phyloP scores from a whole-genome alignment of 2,113 vertebrate genomes.

The Callocephalon fimbriatum region DNA sequence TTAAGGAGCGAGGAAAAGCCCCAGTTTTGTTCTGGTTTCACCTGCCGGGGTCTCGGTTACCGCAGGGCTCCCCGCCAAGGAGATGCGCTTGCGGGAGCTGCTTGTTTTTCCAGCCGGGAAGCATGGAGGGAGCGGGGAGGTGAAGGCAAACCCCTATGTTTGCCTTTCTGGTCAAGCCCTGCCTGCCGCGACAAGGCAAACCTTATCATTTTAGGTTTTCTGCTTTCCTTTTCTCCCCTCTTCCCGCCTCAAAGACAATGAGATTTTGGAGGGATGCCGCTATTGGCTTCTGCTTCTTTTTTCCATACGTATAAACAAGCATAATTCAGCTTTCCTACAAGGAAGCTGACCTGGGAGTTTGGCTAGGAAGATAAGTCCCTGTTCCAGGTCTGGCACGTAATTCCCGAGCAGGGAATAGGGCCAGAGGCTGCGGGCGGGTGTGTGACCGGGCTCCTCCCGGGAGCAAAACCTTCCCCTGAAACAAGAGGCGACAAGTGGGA shows the following conservation, averaged over 20 bases:
- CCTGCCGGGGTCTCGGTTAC: neutral
- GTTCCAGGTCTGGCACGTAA: constrained; percentile 1
- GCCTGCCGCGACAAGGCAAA: neutral
- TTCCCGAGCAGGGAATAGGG: neutral
- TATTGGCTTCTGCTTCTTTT: constrained; percentile 39
- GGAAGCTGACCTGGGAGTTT: constrained; percentile 37
- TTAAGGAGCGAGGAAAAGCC: neutral
- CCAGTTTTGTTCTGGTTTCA: neutral
- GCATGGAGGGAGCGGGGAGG: neutral
- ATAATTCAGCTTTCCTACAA: constrained; percentile 49
- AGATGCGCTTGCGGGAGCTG: neutral
- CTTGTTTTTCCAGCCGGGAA: neutral
- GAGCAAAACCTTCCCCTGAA: neutral
- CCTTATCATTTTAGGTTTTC: neutral
- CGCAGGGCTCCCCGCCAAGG: neutral
- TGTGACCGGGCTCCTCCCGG: neutral
- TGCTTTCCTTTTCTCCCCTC: neutral
- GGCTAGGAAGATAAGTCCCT: neutral
- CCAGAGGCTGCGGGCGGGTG: neutral
- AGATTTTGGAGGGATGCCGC: constrained; percentile 41
- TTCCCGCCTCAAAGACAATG: constrained; percentile 22
- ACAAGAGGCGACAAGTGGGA: neutral
- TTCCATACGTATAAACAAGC: constrained; percentile 24
- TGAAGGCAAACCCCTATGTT: neutral
- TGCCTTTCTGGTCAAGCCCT: neutral